A percentile compares a stretch with the other conserved stretches of the same genome.
Evolutionary conservation across 1,140 invertebrate species (phyloP).

Genomic region (Saxidomus purpurata): DNA sequence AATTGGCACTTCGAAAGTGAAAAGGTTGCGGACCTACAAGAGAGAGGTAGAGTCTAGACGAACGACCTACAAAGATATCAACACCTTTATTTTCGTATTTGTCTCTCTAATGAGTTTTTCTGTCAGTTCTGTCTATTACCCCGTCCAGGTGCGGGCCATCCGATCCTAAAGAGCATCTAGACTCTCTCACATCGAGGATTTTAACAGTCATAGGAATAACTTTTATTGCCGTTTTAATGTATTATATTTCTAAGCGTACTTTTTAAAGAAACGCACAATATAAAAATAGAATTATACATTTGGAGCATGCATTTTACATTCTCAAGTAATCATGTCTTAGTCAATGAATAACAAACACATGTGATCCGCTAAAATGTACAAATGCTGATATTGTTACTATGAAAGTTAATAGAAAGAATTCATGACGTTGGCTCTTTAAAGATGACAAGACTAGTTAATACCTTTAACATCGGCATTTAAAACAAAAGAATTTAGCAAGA

Average conservation of each 20-base stretch:
- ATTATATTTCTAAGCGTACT: neutral
- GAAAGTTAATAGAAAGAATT: no score
- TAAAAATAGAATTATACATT: neutral
- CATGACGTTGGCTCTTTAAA: no score
- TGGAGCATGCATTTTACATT: neutral
- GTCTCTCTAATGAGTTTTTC: constrained; percentile 4
- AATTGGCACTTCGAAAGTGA: constrained; percentile 20
- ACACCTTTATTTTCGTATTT: constrained; percentile 52
- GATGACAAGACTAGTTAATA: no score
- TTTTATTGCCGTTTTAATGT: neutral
- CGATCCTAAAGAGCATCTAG: neutral
- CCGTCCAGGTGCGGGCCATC: constrained; percentile 1
- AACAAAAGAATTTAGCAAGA: no score
- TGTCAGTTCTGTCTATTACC: neutral
- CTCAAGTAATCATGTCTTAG: no score
- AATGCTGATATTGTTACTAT: no score
- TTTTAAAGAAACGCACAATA: neutral
- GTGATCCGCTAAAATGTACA: no score
- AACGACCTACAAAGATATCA: constrained; percentile 33
- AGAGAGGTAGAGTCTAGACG: constrained; percentile 22
- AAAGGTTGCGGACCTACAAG: constrained; percentile 33
- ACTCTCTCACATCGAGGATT: neutral
- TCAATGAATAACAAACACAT: no score
- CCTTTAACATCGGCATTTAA: no score
- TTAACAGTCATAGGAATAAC: neutral